These are phyloP conservation scores for Silvanus unidentatus DNA, from an alignment of 2,888 invertebrate genomes.

Conservation along the genomic window DNA sequence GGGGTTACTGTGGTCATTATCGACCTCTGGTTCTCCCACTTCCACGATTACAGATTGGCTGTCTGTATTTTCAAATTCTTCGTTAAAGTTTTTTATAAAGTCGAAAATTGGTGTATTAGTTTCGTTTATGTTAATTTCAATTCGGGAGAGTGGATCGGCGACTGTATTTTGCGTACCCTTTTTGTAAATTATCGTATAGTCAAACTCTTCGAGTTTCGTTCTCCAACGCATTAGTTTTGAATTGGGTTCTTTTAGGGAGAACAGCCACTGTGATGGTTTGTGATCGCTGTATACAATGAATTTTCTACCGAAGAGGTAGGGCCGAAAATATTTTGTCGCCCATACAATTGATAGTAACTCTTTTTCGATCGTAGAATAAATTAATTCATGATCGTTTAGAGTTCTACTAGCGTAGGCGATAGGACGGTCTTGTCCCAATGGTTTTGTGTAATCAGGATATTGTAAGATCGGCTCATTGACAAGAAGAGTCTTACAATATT, in stretches of 20 bases:
- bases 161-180: background rate
- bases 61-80: slow-evolving; percentile 1
- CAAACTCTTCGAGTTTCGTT: slow-evolving; percentile 1
- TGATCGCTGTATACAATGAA: slow-evolving; percentile 6
- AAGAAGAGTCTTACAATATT: background rate
- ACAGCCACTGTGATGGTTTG: slow-evolving; percentile 4
- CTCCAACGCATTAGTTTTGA: slow-evolving; percentile 9
- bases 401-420: slow-evolving; percentile 31
- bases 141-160: slow-evolving; percentile 1
- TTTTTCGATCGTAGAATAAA: slow-evolving; percentile 22
- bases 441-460: slow-evolving; percentile 25
- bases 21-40: background rate
- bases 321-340: too few relatives aligned
- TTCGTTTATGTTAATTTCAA: slow-evolving; percentile 1
- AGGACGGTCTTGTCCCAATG: slow-evolving; percentile 29
- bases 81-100: background rate
- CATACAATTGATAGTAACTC: slow-evolving; percentile 7
- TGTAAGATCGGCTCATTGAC: background rate
- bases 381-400: slow-evolving; percentile 26
- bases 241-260: slow-evolving; percentile 9
- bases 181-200: slow-evolving; percentile 3
- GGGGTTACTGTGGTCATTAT: too few relatives aligned
- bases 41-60: slow-evolving; percentile 1
- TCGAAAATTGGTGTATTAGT: too few relatives aligned
- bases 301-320: too few relatives aligned